phyloP scores from a whole-genome alignment of 2,797 vertebrate species.

The Gymnocypris eckloni region DNA sequence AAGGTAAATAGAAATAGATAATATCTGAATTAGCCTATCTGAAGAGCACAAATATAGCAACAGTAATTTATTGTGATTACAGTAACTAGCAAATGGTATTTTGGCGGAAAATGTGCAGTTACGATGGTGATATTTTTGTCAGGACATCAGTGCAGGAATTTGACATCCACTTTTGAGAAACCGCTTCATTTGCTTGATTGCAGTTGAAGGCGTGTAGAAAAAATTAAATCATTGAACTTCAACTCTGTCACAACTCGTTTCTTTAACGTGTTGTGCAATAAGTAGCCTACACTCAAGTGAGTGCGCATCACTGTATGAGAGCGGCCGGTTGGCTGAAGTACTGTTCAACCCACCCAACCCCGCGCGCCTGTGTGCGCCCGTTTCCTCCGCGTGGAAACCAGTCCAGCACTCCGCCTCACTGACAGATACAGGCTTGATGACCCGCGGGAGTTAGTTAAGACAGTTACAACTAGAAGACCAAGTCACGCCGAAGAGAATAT shows the following conservation, averaged over 20 bases:
- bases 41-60: background rate
- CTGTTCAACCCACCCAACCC: conserved; percentile 56
- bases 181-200: background rate
- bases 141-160: background rate
- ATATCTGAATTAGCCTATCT: background rate
- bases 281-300: background rate
- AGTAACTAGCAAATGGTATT: background rate
- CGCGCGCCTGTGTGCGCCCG: conserved; percentile 62
- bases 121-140: background rate
- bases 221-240: background rate
- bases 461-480: background rate
- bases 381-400: conserved; percentile 63
- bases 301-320: conserved; percentile 57
- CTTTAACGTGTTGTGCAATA: background rate
- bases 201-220: background rate
- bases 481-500: background rate
- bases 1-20: background rate
- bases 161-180: background rate
- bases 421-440: conserved; percentile 53
- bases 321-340: conserved; percentile 67
- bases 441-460: background rate
- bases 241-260: background rate
- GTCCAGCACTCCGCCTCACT: conserved; percentile 63
- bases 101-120: background rate
- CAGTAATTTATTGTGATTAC: background rate